These are phyloP conservation scores for Osmerus mordax DNA, from an alignment of 2,113 vertebrate genomes.

Conservation along the genomic window DNA sequence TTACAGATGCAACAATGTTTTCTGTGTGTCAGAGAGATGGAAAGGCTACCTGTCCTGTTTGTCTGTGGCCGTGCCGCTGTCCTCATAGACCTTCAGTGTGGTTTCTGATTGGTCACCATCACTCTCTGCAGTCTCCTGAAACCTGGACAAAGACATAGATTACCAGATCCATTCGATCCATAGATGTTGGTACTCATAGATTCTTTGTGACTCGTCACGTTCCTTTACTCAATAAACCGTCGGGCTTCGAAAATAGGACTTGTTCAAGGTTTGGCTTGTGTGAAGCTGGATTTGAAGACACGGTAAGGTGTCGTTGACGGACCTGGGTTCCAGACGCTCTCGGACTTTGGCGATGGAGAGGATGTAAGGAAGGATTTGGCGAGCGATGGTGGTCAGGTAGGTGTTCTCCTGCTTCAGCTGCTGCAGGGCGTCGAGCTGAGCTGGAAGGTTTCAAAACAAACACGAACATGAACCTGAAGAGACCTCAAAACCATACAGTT, in stretches of 20 bases:
- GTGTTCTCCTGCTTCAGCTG: slow-evolving; percentile 90
- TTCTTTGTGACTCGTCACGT: no score
- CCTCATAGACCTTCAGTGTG: slow-evolving; percentile 66
- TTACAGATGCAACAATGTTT: no score
- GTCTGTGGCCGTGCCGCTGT: slow-evolving; percentile 30
- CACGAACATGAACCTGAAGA: background rate
- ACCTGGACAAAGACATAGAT: slow-evolving; percentile 57
- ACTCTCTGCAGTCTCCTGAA: slow-evolving; percentile 72
- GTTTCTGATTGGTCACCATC: slow-evolving; percentile 71
- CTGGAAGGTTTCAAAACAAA: slow-evolving; percentile 55
- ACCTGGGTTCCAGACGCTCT: slow-evolving; percentile 91
- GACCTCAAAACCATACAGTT: background rate
- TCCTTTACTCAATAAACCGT: background rate
- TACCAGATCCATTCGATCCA: no score
- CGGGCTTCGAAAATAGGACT: background rate
- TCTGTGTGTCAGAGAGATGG: no score
- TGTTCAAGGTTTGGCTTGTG: background rate
- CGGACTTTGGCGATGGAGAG: slow-evolving; percentile 92
- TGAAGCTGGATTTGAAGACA: background rate
- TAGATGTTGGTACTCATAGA: no score
- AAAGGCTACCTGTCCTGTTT: slow-evolving; percentile 63
- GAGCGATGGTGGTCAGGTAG: slow-evolving; percentile 84
- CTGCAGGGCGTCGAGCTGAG: slow-evolving; percentile 89
- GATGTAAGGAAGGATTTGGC: slow-evolving; percentile 88
- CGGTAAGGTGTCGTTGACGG: background rate